Base-by-base conservation (phyloP, 53 echinoderm and acorn worm species). In the Luidia sarsii region DNA sequence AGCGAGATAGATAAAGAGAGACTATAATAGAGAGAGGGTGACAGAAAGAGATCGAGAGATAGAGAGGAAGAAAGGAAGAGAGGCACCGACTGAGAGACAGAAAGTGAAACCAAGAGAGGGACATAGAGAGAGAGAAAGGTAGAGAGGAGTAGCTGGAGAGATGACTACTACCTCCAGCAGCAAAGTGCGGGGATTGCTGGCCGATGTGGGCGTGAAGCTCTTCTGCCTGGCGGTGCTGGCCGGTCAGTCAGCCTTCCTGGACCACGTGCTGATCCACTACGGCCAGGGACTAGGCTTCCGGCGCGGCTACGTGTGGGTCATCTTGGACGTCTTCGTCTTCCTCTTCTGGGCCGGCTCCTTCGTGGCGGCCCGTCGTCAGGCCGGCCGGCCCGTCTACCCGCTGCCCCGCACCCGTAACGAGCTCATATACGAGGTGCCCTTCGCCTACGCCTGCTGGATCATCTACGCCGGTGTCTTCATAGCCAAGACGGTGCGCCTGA, bases 381-480 rank as follows among this genome's bases (percentile, higher is more conserved):
- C 82, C 18, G 81, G 62, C 9, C 65, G 65, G 35, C 90, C 87
- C 5, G 68, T 80, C 48, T 74, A 87, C n/a, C 88, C 85, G 30
- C 64, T 90, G 19, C 94, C 94, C 24, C 75, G 64, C 4, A 84
- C 67, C 29, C 67, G 82, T 45, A 30, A 82, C 27, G 85, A 94
- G 20, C 49, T 94, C 13, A 62, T 87, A 9, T 48, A 68, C 16
- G 94, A 94, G 60, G 72, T 94, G 18, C 90, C 90, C 0, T 90
- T 87, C 57, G 94, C 94, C 25, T 94, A 94, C 46, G 71, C 84
- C 14, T 94, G 90, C 49, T 94, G 94, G 94, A 70, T 94, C 21
- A 57, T 94, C 66, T 94, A 94, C 51, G 75, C 94, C 21, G 85
- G 87, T 33, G 94, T 94, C 15, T 88, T 94, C 32, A 70, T 94